Conservation (phyloP, 2,113 vertebrate species). For the Irena cyanogastra region DNA sequence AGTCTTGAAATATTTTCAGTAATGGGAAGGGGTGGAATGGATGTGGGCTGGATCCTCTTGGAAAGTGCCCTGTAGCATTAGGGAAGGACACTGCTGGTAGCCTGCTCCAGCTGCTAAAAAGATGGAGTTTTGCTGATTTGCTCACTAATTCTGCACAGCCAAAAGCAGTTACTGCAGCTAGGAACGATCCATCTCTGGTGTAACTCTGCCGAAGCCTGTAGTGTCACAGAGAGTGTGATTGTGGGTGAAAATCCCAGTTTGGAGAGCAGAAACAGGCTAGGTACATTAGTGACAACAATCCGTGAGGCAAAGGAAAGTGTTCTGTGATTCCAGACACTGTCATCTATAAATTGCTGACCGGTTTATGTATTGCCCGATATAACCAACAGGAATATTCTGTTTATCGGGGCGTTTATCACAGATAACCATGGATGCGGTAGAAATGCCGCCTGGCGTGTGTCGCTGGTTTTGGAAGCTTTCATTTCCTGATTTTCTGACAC, state of each 20-base stretch:
- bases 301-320: background rate
- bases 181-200: background rate
- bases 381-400: background rate
- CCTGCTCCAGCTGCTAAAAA: background rate
- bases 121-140: background rate
- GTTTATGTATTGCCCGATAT: background rate
- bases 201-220: background rate
- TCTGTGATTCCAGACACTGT: background rate
- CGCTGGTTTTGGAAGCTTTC: background rate
- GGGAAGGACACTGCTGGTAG: background rate
- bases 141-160: background rate
- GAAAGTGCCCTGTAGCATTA: background rate
- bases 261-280: background rate
- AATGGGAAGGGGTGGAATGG: background rate
- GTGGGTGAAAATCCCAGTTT: background rate
- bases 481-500: background rate
- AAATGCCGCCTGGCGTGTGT: background rate
- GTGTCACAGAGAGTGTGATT: background rate
- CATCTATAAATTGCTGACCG: rapidly evolving
- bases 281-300: background rate
- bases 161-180: background rate
- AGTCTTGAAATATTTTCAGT: slow-evolving; percentile 7
- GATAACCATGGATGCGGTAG: background rate
- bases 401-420: background rate
- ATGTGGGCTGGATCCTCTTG: background rate